A percentile compares a stretch with the other conserved stretches of the same genome.
phyloP scores from a whole-genome alignment of 1,140 invertebrate species.

The Tenebrio molitor region DNA sequence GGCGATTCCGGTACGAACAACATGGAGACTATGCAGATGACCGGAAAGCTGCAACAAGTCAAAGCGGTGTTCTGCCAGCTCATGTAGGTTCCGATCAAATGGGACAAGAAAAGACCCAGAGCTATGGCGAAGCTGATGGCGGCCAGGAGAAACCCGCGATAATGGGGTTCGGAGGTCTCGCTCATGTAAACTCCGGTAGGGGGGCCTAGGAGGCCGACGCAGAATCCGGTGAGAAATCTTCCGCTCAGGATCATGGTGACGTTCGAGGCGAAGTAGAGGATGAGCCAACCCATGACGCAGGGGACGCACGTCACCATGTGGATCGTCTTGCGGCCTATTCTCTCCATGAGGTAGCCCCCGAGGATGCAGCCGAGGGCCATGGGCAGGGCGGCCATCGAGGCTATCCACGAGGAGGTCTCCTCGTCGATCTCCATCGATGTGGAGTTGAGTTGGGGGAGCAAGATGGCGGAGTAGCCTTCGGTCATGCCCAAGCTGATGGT shows the following conservation, averaged over 20 bases:
- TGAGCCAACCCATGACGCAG: slow-evolving; percentile 76
- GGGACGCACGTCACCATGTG: slow-evolving; percentile 73
- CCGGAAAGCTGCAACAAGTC: slow-evolving; percentile 67
- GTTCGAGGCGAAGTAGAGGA: slow-evolving; percentile 71
- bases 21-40: slow-evolving; percentile 66
- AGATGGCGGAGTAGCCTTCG: slow-evolving; percentile 74
- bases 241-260: slow-evolving; percentile 72
- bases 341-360: slow-evolving; percentile 75
- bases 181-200: slow-evolving; percentile 63
- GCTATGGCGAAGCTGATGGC: slow-evolving; percentile 70
- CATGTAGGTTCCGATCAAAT: slow-evolving; percentile 73
- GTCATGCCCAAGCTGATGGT: slow-evolving; percentile 71
- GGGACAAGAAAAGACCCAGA: slow-evolving; percentile 70
- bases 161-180: slow-evolving; percentile 71
- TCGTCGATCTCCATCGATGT: slow-evolving; percentile 67
- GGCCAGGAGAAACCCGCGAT: slow-evolving; percentile 72
- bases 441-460: slow-evolving; percentile 72
- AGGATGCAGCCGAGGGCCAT: slow-evolving; percentile 74
- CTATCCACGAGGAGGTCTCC: slow-evolving; percentile 74
- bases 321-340: slow-evolving; percentile 75
- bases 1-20: slow-evolving; percentile 77
- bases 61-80: slow-evolving; percentile 72
- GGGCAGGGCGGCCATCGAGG: slow-evolving; percentile 72
- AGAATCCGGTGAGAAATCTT: slow-evolving; percentile 76
- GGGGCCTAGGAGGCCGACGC: slow-evolving; percentile 60